Percentiles rank a stretch among this genome's conserved stretches.
These are phyloP conservation scores for Edolisoma coerulescens DNA, from an alignment of 2,113 vertebrate species.

Conservation along the genomic window DNA sequence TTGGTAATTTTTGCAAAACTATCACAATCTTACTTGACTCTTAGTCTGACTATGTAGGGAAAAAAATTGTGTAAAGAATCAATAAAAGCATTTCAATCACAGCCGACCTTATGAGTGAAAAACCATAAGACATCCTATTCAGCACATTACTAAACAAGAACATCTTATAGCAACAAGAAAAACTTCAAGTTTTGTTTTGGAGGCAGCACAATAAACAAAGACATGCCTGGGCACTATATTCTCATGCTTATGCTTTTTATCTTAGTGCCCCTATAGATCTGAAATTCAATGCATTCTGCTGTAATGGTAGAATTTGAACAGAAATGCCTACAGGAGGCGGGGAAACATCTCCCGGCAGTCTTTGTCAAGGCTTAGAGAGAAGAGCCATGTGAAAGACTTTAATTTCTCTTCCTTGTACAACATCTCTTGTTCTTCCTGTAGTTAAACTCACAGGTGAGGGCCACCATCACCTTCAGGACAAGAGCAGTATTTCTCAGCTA, in stretches of 20 bases:
- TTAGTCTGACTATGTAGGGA: background rate
- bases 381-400: background rate
- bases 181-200: background rate
- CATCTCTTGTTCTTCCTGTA: background rate
- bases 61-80: background rate
- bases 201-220: background rate
- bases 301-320: background rate
- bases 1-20: background rate
- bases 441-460: background rate
- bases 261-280: background rate
- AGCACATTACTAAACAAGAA: background rate
- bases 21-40: background rate
- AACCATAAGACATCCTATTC: background rate
- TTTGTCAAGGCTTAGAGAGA: background rate
- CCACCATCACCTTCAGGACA: background rate
- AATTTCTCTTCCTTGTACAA: background rate
- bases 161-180: background rate
- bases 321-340: background rate
- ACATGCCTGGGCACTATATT: background rate
- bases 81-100: background rate
- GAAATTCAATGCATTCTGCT: background rate
- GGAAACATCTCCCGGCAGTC: background rate
- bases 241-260: background rate
- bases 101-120: background rate
- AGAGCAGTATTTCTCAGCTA: background rate